Base-by-base conservation (phyloP, 1,140 invertebrate species). In the Acromyrmex heyeri region DNA sequence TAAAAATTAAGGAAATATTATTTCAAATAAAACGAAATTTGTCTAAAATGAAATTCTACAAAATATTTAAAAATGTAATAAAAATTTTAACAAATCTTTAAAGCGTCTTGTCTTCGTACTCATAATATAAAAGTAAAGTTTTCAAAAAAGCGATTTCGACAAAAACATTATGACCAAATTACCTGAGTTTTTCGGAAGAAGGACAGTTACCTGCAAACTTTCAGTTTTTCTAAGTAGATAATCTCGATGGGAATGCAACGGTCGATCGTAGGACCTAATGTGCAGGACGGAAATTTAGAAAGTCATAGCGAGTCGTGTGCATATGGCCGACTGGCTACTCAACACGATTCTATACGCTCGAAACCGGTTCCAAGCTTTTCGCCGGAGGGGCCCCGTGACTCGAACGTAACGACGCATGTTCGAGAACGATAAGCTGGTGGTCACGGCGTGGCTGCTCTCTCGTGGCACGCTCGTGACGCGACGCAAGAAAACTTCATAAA, bases 331-430 rank as follows among this genome's bases (percentile, higher is more conserved):
- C 83, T 82, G 72, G 86, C 89, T 90, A 89, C 64, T 59, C 90
- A 48, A 67, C 59, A 65, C 83, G 83, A 90, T 90, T 81, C 86
- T 90, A 53, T 86, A 59, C 81, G 81, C 48, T 86, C 86, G n/a
- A 62, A 91, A 90, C 90, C 89, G 90, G 89, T 91, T 91, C 57
- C 65, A 55, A 72, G 88, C 55, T 90, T 82, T 69, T 75, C 73
- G 89, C 88, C 82, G 65, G 82, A 90, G 86, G 89, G 86, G 77
- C 76, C 88, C 76, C 86, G 77, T 85, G 72, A 88, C 89, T 90
- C 89, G 89, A 91, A 90, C 89, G 90, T 91, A 91, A 91, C 90
- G 83, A 90, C 89, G 90, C 90, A 72, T 90, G 87, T 82, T 90
- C 78, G 87, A 61, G 67, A 83, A 90, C 87, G 86, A 79, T 90